Conservation (phyloP, 2,888 invertebrate species). For the Epistrophe eligans region DNA sequence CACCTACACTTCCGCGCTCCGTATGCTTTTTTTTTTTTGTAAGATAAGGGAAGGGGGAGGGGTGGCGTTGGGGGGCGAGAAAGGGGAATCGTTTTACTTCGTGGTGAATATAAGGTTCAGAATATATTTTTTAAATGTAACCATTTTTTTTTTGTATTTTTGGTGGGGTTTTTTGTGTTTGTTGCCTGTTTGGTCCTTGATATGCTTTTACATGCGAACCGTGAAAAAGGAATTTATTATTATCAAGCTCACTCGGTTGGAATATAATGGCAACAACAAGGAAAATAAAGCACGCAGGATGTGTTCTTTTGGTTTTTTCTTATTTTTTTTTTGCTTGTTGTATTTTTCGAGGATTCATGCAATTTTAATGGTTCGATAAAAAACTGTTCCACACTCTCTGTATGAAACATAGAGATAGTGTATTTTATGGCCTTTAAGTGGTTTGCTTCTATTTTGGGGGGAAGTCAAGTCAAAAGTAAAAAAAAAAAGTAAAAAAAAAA, state of each 20-base stretch:
- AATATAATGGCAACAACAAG: conserved; percentile 58
- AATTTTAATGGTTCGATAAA: conserved; percentile 71
- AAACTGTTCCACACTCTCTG: conserved; percentile 25
- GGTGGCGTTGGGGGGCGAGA: neutral
- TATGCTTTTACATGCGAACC: conserved; percentile 73
- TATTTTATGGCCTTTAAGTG: conserved; percentile 16
- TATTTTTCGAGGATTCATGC: conserved; percentile 53
- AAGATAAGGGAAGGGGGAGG: neutral
- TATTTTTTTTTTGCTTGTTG: neutral
- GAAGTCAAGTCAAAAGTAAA: neutral
- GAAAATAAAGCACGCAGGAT: conserved; percentile 60
- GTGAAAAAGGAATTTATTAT: conserved; percentile 75
- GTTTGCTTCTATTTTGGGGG: neutral
- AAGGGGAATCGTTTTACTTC: neutral
- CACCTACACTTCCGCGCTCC: conserved; percentile 7
- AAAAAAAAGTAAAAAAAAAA: neutral
- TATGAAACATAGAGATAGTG: conserved; percentile 31
- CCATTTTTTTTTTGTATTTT: conserved; percentile 44
- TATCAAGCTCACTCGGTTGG: conserved; percentile 71
- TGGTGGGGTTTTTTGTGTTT: conserved; percentile 19
- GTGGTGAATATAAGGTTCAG: conserved; percentile 9
- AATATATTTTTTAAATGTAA: conserved; percentile 62
- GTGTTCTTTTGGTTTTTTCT: conserved; percentile 9
- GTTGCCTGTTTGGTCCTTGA: conserved; percentile 73
- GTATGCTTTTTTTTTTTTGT: conserved; percentile 41